Evolutionary conservation across 1,140 invertebrate species (phyloP), one percentile per base, ranked within the genome.

Genomic region (Diuraphis noxia): DNA sequence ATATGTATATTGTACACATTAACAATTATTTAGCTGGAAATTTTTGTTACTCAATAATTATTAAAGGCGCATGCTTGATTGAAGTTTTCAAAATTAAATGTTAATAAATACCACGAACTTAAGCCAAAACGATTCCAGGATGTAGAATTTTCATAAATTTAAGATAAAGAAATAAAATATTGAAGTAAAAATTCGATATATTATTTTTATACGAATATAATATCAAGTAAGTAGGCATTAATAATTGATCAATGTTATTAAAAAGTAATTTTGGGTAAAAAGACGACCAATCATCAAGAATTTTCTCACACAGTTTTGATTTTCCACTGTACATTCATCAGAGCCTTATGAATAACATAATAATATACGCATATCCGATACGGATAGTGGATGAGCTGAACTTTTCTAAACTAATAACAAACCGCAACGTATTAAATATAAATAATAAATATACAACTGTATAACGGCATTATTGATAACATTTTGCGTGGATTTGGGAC

Each of bases 341-440:
- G 30, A n/a, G 30, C 30, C 56, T 63, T 63, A 3, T 63, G 10
- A n/a, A 63, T n/a, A 63, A 30, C 30, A n/a, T n/a, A n/a, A 56
- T 17, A 46, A 49, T 43, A 82, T 82, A 82, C 40, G 79, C 38
- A 0, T n/a, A n/a, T n/a, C n/a, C n/a, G n/a, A n/a, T n/a, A 40
- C 3, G 4, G 38, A 3, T 0, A 40, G 1, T 0, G 23, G 79
- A 0, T 82, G 23, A 38, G 36, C 23, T 30, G 7, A 81, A 81
- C 38, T 81, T 81, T 81, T 81, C 79, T 3, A 40, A 82, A 82
- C 79, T 40, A 40, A 82, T 82, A 82, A 82, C 21, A 38, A 82
- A 82, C 10, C 43, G 0, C 30, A n/a, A 4, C n/a, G 13, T 72
- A 72, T 72, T n/a, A n/a, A n/a, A 72, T 72, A 72, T 72, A n/a